A percentile compares a stretch with the other conserved stretches of the same genome.
Conservation (phyloP, 2,113 vertebrate genomes). For the Nothocercus nigrocapillus region DNA sequence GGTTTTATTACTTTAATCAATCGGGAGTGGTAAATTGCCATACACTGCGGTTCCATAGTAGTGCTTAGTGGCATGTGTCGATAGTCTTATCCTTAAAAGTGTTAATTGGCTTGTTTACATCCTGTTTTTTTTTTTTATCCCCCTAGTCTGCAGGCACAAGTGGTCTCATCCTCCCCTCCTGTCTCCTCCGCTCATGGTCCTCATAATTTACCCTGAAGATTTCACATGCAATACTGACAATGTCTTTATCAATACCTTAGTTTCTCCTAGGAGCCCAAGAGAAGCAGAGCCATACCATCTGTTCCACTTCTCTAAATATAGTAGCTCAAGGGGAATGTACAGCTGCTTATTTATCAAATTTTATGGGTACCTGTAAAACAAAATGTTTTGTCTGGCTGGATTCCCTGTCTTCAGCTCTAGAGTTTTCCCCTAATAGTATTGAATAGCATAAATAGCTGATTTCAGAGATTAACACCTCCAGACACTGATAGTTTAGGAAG, state of each 20-base stretch:
- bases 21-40: not conserved
- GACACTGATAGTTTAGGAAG: not conserved
- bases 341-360: slow-evolving; percentile 38
- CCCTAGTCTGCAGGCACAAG: not conserved
- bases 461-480: not conserved
- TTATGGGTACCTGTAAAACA: slow-evolving; percentile 34
- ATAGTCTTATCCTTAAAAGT: not conserved
- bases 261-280: not conserved
- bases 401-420: not conserved
- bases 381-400: slow-evolving; percentile 37
- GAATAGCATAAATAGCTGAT: not conserved
- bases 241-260: not conserved
- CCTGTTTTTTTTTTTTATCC: not conserved
- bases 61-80: not conserved
- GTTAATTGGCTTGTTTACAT: not conserved
- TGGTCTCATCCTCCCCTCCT: not conserved
- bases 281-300: not conserved
- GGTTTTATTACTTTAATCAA: not conserved
- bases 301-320: slow-evolving; percentile 14
- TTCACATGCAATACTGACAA: not conserved
- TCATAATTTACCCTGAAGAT: not conserved
- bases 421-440: not conserved
- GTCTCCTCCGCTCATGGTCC: rapidly evolving
- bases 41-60: not conserved
- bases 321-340: not conserved